Conservation (phyloP, 1,140 invertebrate species). For the Hermatobates lingyangjiaoensis region DNA sequence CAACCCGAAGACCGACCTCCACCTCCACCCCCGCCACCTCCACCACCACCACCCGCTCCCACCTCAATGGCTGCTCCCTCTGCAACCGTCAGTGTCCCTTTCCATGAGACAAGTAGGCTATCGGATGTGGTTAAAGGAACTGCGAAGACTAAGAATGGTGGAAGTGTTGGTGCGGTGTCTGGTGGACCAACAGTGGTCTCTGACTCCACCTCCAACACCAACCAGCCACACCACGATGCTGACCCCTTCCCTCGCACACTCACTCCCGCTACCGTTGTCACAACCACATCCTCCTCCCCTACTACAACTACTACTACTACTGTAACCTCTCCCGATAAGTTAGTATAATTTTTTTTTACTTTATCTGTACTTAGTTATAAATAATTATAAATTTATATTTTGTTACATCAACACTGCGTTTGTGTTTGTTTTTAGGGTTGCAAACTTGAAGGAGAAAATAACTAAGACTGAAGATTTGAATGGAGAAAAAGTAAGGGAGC, state of each 20-base stretch:
- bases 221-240: not conserved
- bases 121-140: conserved; percentile 66
- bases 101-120: conserved; percentile 27
- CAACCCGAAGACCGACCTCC: conserved; percentile 22
- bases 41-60: conserved; percentile 1
- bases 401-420: no score
- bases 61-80: conserved; percentile 9
- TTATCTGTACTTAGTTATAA: no score
- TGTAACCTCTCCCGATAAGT: no score
- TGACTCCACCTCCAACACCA: conserved; percentile 5
- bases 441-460: no score
- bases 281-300: conserved; percentile 6
- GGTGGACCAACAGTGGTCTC: conserved; percentile 14
- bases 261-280: conserved; percentile 8
- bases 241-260: not conserved
- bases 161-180: not conserved
- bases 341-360: no score
- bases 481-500: no score
- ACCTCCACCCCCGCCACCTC: conserved; percentile 21
- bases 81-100: conserved; percentile 12
- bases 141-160: conserved; percentile 26
- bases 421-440: no score
- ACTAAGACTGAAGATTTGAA: no score
- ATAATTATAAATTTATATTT: no score
- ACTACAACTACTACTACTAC: no score